Evolutionary conservation across 2,888 invertebrate genomes (phyloP).

Genomic region (Dolichopus griseipennis): DNA sequence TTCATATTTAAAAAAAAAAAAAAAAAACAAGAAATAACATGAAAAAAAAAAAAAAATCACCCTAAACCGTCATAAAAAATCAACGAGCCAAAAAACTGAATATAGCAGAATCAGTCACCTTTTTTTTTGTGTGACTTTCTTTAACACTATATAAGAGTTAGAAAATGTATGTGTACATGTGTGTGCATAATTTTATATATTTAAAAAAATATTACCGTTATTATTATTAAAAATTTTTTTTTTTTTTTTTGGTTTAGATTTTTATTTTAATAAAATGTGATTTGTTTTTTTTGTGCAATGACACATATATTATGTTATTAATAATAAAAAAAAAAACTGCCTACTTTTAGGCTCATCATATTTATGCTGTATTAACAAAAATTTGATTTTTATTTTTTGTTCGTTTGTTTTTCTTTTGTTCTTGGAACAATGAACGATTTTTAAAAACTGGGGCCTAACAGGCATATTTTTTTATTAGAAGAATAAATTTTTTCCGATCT

Average conservation of each 20-base stretch:
- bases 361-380: too few relatives aligned
- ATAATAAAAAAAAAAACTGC: not conserved
- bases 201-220: not conserved
- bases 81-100: not conserved
- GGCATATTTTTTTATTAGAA: too few relatives aligned
- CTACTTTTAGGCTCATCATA: not conserved
- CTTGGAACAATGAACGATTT: too few relatives aligned
- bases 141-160: not conserved
- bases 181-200: not conserved
- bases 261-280: not conserved
- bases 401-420: too few relatives aligned
- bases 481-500: too few relatives aligned
- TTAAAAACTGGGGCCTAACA: too few relatives aligned
- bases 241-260: not conserved
- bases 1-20: not conserved
- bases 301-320: not conserved
- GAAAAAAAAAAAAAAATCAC: not conserved
- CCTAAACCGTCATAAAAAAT: constrained; percentile 6
- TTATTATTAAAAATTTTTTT: not conserved
- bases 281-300: not conserved
- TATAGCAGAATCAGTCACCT: not conserved
- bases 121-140: not conserved
- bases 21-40: not conserved
- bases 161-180: not conserved
- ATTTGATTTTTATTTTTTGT: too few relatives aligned